These are phyloP conservation scores for Semotilus atromaculatus DNA, from an alignment of 2,797 vertebrate species.

Conservation along the genomic window DNA sequence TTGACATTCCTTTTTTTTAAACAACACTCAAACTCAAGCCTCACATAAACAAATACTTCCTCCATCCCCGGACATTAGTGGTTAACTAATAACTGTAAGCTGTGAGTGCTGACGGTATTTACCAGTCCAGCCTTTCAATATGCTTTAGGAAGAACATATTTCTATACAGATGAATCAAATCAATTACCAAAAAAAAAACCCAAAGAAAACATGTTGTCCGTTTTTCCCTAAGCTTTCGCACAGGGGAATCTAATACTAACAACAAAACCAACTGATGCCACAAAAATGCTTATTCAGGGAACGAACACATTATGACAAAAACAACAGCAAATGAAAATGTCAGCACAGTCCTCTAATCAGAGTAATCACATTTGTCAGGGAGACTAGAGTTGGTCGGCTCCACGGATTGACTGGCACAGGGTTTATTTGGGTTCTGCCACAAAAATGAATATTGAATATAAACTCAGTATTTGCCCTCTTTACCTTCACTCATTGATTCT, in stretches of 20 bases:
- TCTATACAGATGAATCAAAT: constrained; percentile 29
- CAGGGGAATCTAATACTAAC: constrained; percentile 13
- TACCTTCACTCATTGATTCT: not conserved
- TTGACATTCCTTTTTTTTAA: constrained; percentile 34
- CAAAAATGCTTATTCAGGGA: constrained; percentile 25
- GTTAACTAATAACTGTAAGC: constrained; percentile 43
- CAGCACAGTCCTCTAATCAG: constrained; percentile 13
- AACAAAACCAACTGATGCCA: constrained; percentile 19
- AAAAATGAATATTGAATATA: constrained; percentile 2
- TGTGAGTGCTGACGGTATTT: constrained; percentile 28
- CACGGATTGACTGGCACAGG: not conserved
- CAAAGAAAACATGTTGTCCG: not conserved
- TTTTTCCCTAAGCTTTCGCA: constrained; percentile 7
- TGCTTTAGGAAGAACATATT: constrained; percentile 31
- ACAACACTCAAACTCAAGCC: constrained; percentile 42
- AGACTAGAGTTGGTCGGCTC: not conserved
- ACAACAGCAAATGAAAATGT: constrained; percentile 42
- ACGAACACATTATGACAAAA: constrained; percentile 29
- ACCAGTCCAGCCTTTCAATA: constrained; percentile 17
- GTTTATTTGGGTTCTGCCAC: constrained; percentile 1
- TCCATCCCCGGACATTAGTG: constrained; percentile 42
- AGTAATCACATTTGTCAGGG: not conserved
- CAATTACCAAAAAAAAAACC: not conserved
- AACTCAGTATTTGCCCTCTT: not conserved
- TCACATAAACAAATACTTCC: constrained; percentile 46